Percentiles rank a stretch among this genome's conserved stretches.
phyloP scores from a whole-genome alignment of 37 sponge, comb jelly and placozoan species.

The Mnemiopsis leidyi region DNA sequence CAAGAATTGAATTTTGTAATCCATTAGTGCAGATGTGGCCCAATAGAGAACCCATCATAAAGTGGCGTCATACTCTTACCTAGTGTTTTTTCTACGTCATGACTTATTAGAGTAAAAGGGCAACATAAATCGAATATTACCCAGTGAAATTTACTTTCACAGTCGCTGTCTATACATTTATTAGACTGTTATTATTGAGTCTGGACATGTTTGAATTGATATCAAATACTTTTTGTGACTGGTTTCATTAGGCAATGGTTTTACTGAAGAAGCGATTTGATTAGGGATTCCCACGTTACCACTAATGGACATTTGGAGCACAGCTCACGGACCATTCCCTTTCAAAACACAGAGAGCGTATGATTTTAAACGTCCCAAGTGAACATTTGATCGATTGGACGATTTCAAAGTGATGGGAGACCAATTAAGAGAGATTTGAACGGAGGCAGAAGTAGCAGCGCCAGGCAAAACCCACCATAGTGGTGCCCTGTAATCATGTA shows the following conservation, averaged over 20 bases:
- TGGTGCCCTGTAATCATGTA: too few species aligned
- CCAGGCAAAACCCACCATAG: too few species aligned
- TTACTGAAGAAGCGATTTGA: not conserved
- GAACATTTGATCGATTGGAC: not conserved
- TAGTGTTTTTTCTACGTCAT: too few species aligned
- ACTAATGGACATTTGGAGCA: not conserved
- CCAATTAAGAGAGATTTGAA: not conserved
- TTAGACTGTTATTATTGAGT: not conserved
- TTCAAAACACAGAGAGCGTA: not conserved
- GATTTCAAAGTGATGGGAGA: not conserved
- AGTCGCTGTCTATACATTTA: not conserved
- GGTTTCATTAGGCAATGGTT: not conserved
- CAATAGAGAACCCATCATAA: too few species aligned
- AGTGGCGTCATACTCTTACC: too few species aligned
- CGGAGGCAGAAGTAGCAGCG: too few species aligned
- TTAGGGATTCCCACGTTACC: not conserved
- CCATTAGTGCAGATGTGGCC: too few species aligned
- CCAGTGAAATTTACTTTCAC: not conserved
- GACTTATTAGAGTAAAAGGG: too few species aligned
- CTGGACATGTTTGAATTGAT: not conserved
- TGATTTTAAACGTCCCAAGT: not conserved
- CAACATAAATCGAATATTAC: not conserved
- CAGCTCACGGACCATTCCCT: not conserved
- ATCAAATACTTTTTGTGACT: not conserved
- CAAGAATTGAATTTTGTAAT: too few species aligned